phyloP scores from a whole-genome alignment of 30 jellyfish, hydroid and myxozoan genomes.

The Haliclystus octoradiatus region DNA sequence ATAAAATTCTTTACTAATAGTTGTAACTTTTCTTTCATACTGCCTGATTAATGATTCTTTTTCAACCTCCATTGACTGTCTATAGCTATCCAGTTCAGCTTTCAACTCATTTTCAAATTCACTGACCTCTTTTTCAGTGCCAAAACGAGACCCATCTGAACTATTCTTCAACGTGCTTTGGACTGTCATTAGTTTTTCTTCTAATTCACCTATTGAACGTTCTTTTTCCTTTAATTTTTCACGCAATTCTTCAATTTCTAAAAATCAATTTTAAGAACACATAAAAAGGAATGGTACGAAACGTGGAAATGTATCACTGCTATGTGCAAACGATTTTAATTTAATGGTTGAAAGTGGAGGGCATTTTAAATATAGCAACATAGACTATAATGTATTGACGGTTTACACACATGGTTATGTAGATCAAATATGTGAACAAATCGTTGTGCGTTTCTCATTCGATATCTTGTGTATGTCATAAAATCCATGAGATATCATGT shows the following conservation, averaged over 20 bases:
- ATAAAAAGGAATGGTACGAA: no score
- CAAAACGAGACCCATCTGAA: slow-evolving; percentile 24
- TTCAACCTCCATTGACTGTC: slow-evolving; percentile 43
- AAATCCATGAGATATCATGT: no score
- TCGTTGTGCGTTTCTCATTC: no score
- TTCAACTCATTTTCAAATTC: slow-evolving; percentile 52
- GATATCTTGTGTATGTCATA: no score
- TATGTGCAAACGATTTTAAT: no score
- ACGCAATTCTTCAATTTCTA: slow-evolving; percentile 57
- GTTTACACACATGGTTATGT: no score
- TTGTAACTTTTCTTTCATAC: slow-evolving; percentile 23
- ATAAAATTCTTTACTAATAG: slow-evolving; percentile 20
- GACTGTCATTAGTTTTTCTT: slow-evolving; percentile 56
- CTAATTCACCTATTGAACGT: slow-evolving; percentile 34
- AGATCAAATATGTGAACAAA: no score
- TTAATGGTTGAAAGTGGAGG: no score
- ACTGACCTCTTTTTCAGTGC: slow-evolving; percentile 31
- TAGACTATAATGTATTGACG: no score
- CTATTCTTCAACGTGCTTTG: slow-evolving; percentile 59
- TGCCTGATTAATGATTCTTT: slow-evolving; percentile 24
- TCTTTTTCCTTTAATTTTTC: slow-evolving; percentile 61
- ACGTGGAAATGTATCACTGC: no score
- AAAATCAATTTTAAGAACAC: not conserved
- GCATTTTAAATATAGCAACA: no score
- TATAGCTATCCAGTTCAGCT: no score